A percentile compares a stretch with the other conserved stretches of the same genome.
Evolutionary conservation across 2,797 vertebrate genomes (phyloP).

Genomic region (Lophotriccus pileatus): DNA sequence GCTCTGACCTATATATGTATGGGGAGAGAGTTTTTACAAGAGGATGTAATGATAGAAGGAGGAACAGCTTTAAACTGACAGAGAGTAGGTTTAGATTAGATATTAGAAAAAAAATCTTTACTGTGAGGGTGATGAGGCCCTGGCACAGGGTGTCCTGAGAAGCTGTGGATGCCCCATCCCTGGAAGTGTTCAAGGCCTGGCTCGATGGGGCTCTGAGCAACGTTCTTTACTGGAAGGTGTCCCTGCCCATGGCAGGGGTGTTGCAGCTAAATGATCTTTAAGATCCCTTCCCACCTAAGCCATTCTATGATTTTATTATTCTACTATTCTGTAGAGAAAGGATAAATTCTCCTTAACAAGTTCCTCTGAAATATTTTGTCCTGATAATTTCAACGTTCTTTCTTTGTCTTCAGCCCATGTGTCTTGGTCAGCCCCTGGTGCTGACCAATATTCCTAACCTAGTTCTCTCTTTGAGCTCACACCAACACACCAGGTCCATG

Average conservation of each 20-base stretch:
- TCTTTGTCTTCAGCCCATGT: background rate
- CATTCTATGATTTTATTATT: background rate
- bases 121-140: background rate
- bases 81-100: no score
- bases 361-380: background rate
- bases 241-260: background rate
- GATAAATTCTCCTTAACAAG: no score
- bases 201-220: fast-evolving
- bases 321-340: background rate
- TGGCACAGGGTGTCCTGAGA: background rate
- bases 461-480: background rate
- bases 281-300: background rate
- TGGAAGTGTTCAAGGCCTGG: background rate
- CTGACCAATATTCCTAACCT: background rate
- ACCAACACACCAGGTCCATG: background rate
- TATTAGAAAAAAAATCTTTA: background rate
- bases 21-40: background rate
- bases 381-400: background rate
- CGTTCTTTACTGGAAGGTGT: background rate
- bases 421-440: background rate
- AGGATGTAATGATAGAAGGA: background rate
- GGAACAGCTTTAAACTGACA: no score
- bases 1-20: background rate
- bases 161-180: background rate
- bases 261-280: background rate